phyloP scores from a whole-genome alignment of 2,797 vertebrate genomes.

The Sylvia borin region DNA sequence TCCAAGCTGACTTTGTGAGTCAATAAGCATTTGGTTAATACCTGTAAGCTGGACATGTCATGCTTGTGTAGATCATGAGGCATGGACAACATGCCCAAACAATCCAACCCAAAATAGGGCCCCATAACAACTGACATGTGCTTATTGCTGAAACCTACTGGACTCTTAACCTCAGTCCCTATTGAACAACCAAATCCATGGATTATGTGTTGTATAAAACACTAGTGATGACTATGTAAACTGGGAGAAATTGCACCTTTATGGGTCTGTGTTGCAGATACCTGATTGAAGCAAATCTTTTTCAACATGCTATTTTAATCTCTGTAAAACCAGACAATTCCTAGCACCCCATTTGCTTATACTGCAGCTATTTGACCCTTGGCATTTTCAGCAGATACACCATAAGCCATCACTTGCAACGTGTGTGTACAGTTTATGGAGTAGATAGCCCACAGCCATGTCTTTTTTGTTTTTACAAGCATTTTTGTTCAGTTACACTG shows the following conservation, averaged over 20 bases:
- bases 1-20: neutral
- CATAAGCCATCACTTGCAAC: neutral
- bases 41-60: neutral
- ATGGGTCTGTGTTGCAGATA: neutral
- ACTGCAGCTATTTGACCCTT: neutral
- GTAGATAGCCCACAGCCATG: neutral
- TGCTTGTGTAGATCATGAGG: neutral
- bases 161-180: neutral
- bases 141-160: neutral
- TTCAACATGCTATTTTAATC: neutral
- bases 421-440: neutral
- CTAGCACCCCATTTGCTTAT: neutral
- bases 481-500: conserved; percentile 40
- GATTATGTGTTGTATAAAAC: neutral
- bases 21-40: neutral
- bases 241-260: neutral
- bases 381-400: neutral
- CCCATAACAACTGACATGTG: neutral
- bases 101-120: neutral
- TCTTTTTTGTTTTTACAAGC: conserved; percentile 16
- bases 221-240: neutral
- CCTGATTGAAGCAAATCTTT: neutral
- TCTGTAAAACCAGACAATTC: neutral
- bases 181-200: neutral
- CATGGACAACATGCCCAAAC: neutral